Evolutionary conservation across 2,888 invertebrate genomes (phyloP).

Genomic region (Actias luna): DNA sequence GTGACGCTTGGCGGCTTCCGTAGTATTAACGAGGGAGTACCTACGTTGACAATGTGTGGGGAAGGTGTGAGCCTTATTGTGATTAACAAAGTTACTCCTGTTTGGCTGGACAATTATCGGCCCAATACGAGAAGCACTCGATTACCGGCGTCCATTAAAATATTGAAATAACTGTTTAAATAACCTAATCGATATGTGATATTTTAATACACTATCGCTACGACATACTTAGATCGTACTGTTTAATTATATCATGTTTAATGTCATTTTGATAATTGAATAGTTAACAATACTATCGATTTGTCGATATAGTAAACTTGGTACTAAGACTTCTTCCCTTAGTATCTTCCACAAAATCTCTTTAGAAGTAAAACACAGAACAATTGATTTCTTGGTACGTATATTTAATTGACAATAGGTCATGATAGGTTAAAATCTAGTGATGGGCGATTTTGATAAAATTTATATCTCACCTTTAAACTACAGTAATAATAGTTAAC

Average conservation of each 20-base stretch:
- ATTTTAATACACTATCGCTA: background rate
- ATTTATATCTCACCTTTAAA: too few relatives aligned
- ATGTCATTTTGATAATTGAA: background rate
- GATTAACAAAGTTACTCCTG: conserved; percentile 79
- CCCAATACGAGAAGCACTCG: conserved; percentile 76
- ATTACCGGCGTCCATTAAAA: conserved; percentile 65
- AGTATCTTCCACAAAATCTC: background rate
- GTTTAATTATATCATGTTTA: background rate
- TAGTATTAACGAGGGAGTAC: conserved; percentile 49
- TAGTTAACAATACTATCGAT: background rate
- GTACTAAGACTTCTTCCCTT: background rate
- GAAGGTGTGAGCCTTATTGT: conserved; percentile 72
- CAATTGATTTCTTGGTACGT: too few relatives aligned
- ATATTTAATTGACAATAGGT: too few relatives aligned
- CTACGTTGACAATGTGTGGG: conserved; percentile 44
- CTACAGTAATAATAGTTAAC: too few relatives aligned
- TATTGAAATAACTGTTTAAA: conserved; percentile 35
- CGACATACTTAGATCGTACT: background rate
- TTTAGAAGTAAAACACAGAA: too few relatives aligned
- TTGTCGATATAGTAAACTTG: background rate
- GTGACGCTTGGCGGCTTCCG: conserved; percentile 53
- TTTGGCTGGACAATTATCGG: conserved; percentile 78
- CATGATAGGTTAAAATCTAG: too few relatives aligned
- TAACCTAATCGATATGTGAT: background rate
- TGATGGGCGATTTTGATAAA: too few relatives aligned